A percentile compares a stretch with the other conserved stretches of the same genome.
Evolutionary conservation across 2,113 vertebrate genomes (phyloP).

Genomic region (Galemys pyrenaicus): DNA sequence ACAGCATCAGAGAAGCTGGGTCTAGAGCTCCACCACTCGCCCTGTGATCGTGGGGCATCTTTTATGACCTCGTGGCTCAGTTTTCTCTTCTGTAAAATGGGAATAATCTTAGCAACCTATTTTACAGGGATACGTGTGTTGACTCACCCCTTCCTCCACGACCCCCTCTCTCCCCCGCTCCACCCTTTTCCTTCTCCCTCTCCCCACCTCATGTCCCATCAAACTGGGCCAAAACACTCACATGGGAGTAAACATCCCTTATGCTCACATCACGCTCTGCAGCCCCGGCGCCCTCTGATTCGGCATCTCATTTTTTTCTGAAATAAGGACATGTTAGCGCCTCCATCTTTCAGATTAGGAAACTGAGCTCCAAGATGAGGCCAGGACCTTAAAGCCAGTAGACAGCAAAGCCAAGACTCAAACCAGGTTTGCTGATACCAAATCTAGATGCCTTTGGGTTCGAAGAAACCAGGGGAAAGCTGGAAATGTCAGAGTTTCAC

Average conservation of each 20-base stretch:
- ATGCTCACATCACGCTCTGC: neutral
- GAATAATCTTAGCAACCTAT: neutral
- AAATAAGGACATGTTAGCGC: neutral
- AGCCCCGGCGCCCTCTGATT: neutral
- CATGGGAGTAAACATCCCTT: neutral
- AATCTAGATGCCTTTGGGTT: neutral
- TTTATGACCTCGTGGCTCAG: neutral
- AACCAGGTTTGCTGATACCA: neutral
- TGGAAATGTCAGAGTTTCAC: neutral
- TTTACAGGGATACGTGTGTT: neutral
- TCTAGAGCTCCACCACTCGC: neutral
- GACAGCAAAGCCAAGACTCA: neutral
- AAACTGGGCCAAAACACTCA: neutral
- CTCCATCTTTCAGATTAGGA: neutral
- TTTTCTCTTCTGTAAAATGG: constrained; percentile 37
- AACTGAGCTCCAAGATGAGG: neutral
- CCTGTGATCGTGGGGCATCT: neutral
- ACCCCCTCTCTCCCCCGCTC: neutral
- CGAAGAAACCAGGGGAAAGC: neutral
- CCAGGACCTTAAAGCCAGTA: neutral
- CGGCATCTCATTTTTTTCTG: neutral
- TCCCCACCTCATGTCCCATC: neutral
- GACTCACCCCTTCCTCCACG: neutral
- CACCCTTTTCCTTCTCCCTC: no score
- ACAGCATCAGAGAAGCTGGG: neutral